Conservation (phyloP, 2,797 vertebrate genomes). For the Crax fasciolata region DNA sequence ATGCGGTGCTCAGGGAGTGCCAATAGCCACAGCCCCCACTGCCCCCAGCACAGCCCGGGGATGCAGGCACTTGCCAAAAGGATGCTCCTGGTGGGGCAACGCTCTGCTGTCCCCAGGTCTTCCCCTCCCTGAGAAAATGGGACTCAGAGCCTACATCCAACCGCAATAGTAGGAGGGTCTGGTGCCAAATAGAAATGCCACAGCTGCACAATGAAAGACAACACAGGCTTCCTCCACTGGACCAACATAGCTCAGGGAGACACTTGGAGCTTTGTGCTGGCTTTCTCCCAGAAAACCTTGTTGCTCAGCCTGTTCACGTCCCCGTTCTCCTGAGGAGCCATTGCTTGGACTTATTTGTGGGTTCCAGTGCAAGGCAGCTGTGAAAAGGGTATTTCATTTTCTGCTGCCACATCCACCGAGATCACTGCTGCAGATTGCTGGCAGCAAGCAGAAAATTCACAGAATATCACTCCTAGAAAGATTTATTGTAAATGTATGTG, state of each 20-base stretch:
- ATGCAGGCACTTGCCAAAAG: accelerated
- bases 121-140: neutral
- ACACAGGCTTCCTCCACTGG: neutral
- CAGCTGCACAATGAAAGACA: neutral
- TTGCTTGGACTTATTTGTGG: neutral
- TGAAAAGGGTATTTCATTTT: neutral
- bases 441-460: neutral
- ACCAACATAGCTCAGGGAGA: neutral
- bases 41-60: accelerated
- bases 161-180: neutral
- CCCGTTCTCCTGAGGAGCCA: neutral
- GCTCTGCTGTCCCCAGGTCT: neutral
- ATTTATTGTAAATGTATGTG: neutral
- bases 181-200: neutral
- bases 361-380: neutral
- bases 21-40: accelerated
- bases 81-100: neutral
- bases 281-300: neutral
- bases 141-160: accelerated
- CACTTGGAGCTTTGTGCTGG: neutral
- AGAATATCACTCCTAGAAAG: neutral
- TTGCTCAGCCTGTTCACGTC: neutral
- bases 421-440: neutral
- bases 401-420: neutral
- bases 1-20: neutral